A percentile compares a stretch with the other conserved stretches of the same genome.
These are phyloP conservation scores for Anguilla obscura DNA, from an alignment of 2,797 vertebrate species.

Conservation along the genomic window DNA sequence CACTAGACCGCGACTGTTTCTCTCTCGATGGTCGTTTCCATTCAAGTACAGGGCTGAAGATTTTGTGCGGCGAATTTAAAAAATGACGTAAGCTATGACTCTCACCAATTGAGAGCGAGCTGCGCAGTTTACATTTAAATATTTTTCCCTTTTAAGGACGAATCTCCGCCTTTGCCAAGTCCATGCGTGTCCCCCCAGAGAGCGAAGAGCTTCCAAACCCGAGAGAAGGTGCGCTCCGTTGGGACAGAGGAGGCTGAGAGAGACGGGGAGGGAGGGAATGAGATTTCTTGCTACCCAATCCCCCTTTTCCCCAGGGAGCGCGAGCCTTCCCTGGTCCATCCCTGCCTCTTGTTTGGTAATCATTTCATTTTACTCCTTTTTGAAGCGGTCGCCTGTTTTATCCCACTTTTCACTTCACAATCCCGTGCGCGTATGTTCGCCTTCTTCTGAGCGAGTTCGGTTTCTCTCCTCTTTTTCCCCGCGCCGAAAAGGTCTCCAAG, in stretches of 20 bases:
- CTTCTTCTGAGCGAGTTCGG: slow-evolving; percentile 67
- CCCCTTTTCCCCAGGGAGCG: slow-evolving; percentile 71
- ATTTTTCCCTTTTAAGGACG: slow-evolving; percentile 62
- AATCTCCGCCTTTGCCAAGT: slow-evolving; percentile 59
- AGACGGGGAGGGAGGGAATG: slow-evolving; percentile 71
- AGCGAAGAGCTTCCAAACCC: slow-evolving; percentile 64
- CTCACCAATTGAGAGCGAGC: slow-evolving; percentile 58
- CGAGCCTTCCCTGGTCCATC: slow-evolving; percentile 70
- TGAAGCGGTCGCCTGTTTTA: slow-evolving; percentile 75
- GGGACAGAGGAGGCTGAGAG: slow-evolving; percentile 74
- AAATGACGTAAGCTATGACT: slow-evolving; percentile 57
- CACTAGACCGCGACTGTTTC: not conserved
- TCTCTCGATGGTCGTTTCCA: not conserved
- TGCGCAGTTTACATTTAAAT: slow-evolving; percentile 54
- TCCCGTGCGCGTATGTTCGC: slow-evolving; percentile 66
- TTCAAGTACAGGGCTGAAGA: slow-evolving; percentile 29
- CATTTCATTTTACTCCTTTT: slow-evolving; percentile 81
- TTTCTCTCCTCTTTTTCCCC: slow-evolving; percentile 56
- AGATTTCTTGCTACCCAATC: slow-evolving; percentile 75
- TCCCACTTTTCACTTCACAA: slow-evolving; percentile 74
- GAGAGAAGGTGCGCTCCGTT: slow-evolving; percentile 76
- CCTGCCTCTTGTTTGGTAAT: slow-evolving; percentile 79
- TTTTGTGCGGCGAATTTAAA: slow-evolving; percentile 58
- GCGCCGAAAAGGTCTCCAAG: slow-evolving; percentile 64
- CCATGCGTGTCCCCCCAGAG: slow-evolving; percentile 65